These are phyloP conservation scores for Cephalopachus bancanus DNA, from an alignment of 2,797 vertebrate species.

Conservation along the genomic window DNA sequence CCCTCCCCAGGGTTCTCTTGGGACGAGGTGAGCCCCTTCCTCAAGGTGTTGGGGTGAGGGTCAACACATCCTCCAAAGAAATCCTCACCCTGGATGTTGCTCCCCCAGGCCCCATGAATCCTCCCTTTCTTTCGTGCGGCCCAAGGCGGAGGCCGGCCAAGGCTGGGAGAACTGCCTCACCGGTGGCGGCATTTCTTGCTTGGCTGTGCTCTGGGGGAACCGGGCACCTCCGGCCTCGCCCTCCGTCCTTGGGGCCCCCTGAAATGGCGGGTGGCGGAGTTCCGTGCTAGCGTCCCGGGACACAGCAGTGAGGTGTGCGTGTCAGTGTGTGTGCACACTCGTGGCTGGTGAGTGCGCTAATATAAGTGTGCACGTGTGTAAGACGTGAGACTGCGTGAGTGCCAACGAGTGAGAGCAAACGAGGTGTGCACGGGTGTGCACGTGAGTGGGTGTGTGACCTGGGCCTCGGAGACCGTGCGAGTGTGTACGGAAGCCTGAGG, in stretches of 20 bases:
- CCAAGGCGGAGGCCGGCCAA: not conserved
- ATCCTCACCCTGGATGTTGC: not conserved
- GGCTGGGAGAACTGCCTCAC: not conserved
- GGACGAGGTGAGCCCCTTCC: not conserved
- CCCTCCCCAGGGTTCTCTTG: not conserved
- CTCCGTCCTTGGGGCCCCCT: not conserved
- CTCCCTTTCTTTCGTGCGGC: not conserved
- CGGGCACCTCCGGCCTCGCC: not conserved
- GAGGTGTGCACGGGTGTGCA: not conserved
- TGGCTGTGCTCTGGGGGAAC: not conserved
- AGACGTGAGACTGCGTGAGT: not conserved
- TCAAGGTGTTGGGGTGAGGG: too few relatives aligned
- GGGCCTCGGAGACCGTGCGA: not conserved
- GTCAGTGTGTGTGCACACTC: not conserved
- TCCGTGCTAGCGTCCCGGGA: not conserved
- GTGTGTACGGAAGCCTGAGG: not conserved
- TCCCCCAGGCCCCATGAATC: not conserved
- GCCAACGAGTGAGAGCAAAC: not conserved
- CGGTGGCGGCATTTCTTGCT: accelerated
- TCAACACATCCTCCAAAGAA: not conserved
- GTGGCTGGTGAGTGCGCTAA: not conserved
- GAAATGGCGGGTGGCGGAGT: too few relatives aligned
- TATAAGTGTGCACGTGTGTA: not conserved
- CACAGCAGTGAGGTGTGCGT: not conserved
- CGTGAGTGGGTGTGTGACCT: not conserved